phyloP scores from a whole-genome alignment of 2,888 invertebrate genomes.

The Agrenia bidenticulata region DNA sequence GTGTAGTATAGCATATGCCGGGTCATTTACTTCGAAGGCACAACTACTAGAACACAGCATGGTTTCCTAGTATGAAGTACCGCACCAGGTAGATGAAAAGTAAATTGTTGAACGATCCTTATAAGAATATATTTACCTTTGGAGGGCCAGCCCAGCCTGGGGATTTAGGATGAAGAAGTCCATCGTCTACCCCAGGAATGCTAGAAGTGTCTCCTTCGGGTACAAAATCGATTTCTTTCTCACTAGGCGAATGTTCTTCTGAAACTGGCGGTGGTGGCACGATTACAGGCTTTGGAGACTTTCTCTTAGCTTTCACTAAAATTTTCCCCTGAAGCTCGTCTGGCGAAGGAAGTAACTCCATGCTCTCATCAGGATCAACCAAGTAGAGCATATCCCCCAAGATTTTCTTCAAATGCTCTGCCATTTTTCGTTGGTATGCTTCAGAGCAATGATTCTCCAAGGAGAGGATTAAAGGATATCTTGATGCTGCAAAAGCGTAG shows the following conservation, averaged over 20 bases:
- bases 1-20: not conserved
- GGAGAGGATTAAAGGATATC: conserved; percentile 59
- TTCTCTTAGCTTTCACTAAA: conserved; percentile 58
- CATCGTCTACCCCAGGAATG: conserved; percentile 34
- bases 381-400: conserved; percentile 57
- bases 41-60: not conserved
- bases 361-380: conserved; percentile 56
- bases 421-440: conserved; percentile 58
- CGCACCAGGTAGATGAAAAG: no score
- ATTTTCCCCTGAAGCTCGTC: conserved; percentile 58
- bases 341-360: conserved; percentile 58
- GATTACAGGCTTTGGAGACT: conserved; percentile 24
- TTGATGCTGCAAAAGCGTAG: conserved; percentile 58
- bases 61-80: not conserved
- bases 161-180: conserved; percentile 31
- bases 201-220: conserved; percentile 30
- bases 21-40: not conserved
- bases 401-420: conserved; percentile 56
- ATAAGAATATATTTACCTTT: conserved; percentile 29
- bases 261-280: conserved; percentile 28
- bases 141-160: conserved; percentile 38
- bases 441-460: conserved; percentile 60
- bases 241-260: conserved; percentile 38
- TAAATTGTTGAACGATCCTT: no score
- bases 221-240: conserved; percentile 27